Conservation (phyloP, 2,113 vertebrate genomes). For the Perca schrenkii region DNA sequence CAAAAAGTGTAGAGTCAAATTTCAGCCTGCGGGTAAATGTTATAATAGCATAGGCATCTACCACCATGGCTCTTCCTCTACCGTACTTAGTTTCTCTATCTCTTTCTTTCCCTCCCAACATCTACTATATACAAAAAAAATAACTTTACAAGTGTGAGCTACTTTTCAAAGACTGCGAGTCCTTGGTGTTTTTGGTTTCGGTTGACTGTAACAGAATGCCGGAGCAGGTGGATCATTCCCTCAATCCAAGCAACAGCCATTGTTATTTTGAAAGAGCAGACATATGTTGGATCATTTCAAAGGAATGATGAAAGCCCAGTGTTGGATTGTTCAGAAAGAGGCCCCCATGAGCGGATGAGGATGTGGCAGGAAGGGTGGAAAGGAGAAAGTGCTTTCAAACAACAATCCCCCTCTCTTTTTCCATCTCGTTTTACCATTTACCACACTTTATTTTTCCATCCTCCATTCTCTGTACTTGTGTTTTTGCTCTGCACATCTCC, state of each 20-base stretch:
- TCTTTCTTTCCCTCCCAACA: not conserved
- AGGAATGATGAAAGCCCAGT: constrained; percentile 78
- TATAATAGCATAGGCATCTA: not conserved
- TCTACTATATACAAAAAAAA: constrained; percentile 19
- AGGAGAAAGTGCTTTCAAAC: constrained; percentile 71
- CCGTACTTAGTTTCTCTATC: not conserved
- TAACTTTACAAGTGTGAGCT: constrained; percentile 50
- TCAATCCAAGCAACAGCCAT: constrained; percentile 76
- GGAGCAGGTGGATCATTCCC: constrained; percentile 80
- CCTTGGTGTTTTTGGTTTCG: constrained; percentile 64
- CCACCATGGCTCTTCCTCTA: not conserved
- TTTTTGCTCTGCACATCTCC: constrained; percentile 41
- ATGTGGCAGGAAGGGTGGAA: constrained; percentile 74
- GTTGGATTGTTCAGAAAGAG: constrained; percentile 83
- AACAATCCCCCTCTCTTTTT: constrained; percentile 49
- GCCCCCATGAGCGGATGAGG: constrained; percentile 71
- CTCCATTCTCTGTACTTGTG: constrained; percentile 23
- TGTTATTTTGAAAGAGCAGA: constrained; percentile 80
- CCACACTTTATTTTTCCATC: constrained; percentile 49
- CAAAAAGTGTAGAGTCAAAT: not conserved
- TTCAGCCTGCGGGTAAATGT: constrained; percentile 4
- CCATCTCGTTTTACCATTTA: constrained; percentile 50
- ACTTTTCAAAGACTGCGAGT: constrained; percentile 79
- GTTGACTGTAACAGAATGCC: constrained; percentile 73
- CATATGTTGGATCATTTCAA: constrained; percentile 82